Base-by-base conservation (phyloP, 2,797 vertebrate genomes). In the Pogonophryne albipinna region DNA sequence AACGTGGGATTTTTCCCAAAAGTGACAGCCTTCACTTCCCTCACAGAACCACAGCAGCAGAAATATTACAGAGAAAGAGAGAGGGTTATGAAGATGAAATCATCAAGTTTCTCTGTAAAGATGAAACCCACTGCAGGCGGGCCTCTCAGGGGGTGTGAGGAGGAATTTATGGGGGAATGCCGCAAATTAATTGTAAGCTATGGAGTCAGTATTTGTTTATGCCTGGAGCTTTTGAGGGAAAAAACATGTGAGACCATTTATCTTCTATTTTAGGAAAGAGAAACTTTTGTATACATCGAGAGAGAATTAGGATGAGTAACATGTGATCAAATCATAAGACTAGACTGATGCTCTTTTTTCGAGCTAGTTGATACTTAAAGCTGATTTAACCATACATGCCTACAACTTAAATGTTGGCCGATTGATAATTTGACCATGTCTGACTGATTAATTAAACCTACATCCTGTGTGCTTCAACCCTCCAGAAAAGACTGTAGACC, bases 1-100 rank as follows among this genome's bases (percentile, higher is more conserved):
- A 80, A 82, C 76, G 86, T 84, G 80, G 85, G 80, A 92, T 82
- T 89, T 82, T 89, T 91, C 89, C 78, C 87, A 83, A 87, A 89
- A 87, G 60, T 74, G 63, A 80, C 71, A 65, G 51, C 80, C 83
- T 76, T 62, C 62, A 44, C 68, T 79, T 84, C 49, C 62, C 58
- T 20, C 9, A 44, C 31, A 72, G 23, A 15, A 11, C 52, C 19
- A 16, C 12, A 47, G n/a, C 19, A 4, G 45, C 4, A 70, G n/a
- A 71, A 66, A 45, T 3, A 15, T 10, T 6, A 10, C 2, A n/a
- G 50, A 41, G 53, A 27, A 38, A 17, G n/a, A 34, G 23, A 23
- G 44, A 27, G 20, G 41, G 15, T 10, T 10, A 76, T 75, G 64
- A 66, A 50, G 68, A 63, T 38, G 15, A 66, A 41, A 38, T 58